Evolutionary conservation across 2,888 invertebrate species (phyloP), one percentile per base, ranked within the genome.

Genomic region (Drosophila kuntzei): DNA sequence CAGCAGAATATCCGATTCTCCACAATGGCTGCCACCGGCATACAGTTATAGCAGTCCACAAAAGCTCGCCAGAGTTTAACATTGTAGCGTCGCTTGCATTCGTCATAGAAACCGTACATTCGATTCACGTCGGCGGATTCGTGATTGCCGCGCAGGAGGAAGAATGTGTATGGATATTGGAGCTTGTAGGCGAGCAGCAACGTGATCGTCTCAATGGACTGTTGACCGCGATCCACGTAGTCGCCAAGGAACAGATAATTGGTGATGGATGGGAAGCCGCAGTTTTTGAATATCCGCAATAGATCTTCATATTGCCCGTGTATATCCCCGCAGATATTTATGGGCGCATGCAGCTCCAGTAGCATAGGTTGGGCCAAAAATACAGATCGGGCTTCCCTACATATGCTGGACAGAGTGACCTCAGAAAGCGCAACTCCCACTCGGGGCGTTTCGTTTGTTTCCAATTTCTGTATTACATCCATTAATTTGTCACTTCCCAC

Each of bases 241-340:
- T 72, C 72, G 9, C 72, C 72, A 0, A 72, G 61, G 8, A 72
- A 72, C 0, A 72, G 61, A 46, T 72, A 72, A 7, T 72, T 72
- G 5, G 14, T 2, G 0, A 8, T 1, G 0, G 57, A 37, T 0
- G 66, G 66, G 18, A 50, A 59, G 8, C 72, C 72, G 20, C 61
- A 58, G 11, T 0, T 12, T 5, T 47, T 46, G 20, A 73, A 72
- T 12, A 73, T 62, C 5, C 72, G 62, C 37, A 73, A 11, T 6
- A 73, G 18, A 29, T 73, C 72, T 0, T 22, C 34, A 36, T 50
- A 72, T 12, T 72, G 72, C 1, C 72, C 72, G 14, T 72, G 72
- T 36, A 71, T 49, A 20, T 72, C 72, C 0, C 72, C 72, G 36
- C 72, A 72, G 4, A 71, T 59, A 9, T 62, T 58, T 0, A 71